Evolutionary conservation across 1,140 invertebrate genomes (phyloP).

Genomic region (Schmidtea mediterranea): DNA sequence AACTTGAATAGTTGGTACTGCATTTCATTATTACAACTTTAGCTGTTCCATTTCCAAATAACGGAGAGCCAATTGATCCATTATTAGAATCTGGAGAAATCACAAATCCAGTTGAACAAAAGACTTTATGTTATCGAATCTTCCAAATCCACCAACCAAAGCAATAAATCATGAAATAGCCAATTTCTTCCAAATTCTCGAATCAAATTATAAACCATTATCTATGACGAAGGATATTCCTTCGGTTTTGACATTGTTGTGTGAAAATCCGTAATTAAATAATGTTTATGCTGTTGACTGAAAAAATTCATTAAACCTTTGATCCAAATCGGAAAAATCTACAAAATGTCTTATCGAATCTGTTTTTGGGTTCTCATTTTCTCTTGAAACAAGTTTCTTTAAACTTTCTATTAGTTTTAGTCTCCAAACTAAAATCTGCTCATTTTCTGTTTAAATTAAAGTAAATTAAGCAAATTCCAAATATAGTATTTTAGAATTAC

Average conservation of each 20-base stretch:
- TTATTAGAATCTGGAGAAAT: constrained; percentile 86
- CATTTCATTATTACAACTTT: constrained; percentile 65
- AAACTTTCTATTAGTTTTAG: too few relatives aligned
- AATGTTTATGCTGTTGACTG: constrained; percentile 53
- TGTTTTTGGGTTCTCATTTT: too few relatives aligned
- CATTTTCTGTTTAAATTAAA: too few relatives aligned
- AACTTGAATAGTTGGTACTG: constrained; percentile 65
- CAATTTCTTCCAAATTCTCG: constrained; percentile 64
- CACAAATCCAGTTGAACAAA: constrained; percentile 60
- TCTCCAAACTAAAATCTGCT: too few relatives aligned
- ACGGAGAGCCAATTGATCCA: constrained; percentile 76
- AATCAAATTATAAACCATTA: constrained; percentile 80
- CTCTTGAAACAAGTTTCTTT: too few relatives aligned
- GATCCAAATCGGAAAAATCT: constrained; percentile 58
- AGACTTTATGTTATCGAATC: constrained; percentile 57
- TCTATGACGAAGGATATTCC: constrained; percentile 40
- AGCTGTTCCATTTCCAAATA: constrained; percentile 67
- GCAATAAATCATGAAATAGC: constrained; percentile 55
- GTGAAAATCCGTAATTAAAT: constrained; percentile 22
- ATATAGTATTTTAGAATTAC: too few relatives aligned
- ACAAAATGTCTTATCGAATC: too few relatives aligned
- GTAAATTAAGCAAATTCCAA: too few relatives aligned
- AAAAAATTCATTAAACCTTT: constrained; percentile 72
- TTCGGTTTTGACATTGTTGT: constrained; percentile 23
- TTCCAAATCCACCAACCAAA: constrained; percentile 62